These are phyloP conservation scores for Myocastor coypus DNA, from an alignment of 2,113 vertebrate species.

Conservation along the genomic window DNA sequence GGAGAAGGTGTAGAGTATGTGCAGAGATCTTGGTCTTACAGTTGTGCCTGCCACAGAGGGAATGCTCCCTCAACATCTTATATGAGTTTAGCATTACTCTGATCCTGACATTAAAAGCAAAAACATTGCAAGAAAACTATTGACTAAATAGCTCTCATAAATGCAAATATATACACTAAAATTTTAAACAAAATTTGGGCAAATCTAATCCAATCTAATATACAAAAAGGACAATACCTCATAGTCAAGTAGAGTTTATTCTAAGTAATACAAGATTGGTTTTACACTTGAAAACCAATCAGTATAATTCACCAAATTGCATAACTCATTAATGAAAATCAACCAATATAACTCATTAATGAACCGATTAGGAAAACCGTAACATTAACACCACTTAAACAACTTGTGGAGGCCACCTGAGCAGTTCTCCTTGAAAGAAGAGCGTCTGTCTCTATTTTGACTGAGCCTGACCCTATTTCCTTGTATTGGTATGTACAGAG, in stretches of 20 bases:
- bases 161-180: background rate
- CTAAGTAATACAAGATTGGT: background rate
- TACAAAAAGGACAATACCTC: background rate
- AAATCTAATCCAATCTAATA: constrained; percentile 35
- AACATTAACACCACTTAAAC: background rate
- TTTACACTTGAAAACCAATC: constrained; percentile 41
- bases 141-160: constrained; percentile 29
- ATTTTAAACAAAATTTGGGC: constrained; percentile 27
- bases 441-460: no score
- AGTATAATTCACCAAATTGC: background rate
- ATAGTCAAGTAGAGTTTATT: background rate
- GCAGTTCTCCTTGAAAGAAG: no score
- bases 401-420: background rate
- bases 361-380: constrained; percentile 7
- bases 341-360: constrained; percentile 33
- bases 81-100: constrained; percentile 28
- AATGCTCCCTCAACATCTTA: background rate
- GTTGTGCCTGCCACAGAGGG: background rate
- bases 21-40: constrained; percentile 26
- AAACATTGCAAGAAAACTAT: background rate
- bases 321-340: background rate
- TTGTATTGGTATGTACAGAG: no score
- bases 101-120: background rate
- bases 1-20: background rate
- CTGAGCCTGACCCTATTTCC: no score